Base-by-base conservation (phyloP, 2,888 invertebrate genomes). In the Ptychoptera contaminata region DNA sequence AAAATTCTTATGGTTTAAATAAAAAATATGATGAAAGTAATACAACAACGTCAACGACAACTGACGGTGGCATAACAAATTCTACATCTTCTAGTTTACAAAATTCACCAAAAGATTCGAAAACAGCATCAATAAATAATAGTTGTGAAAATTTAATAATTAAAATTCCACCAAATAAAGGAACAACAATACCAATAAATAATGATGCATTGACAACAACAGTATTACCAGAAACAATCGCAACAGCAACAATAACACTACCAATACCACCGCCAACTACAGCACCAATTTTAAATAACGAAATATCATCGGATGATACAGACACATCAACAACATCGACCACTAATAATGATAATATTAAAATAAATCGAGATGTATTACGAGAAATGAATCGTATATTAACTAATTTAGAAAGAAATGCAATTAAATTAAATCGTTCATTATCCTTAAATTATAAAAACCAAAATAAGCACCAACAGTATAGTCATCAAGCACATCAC, bases 11-110 rank as follows among this genome's bases (percentile, higher is more conserved):
- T 36, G 14, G 16, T 42, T 14, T 29, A 36, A 10, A 31, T 35
- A 3, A 29, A 32, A 16, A 16, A 40, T 37, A 35, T 46, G 43
- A 36, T 42, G 45, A 40, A 41, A 45, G 37, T 40, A 45, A 46
- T 23, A 42, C 40, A 61, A 59, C 49, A 57, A 60, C 48, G 59
- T 35, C 43, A 42, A 40, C 39, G 16, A 40, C 35, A 38, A 10
- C 62, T 11, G 10, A 14, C 4, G 14, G 8, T 9, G 8, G 12
- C 16, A 45, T 45, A 14, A 46, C 47, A 29, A 48, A 48, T 37
- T 43, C 43, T 12, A 46, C 46, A 5, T 46, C 45, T 14, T 48
- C 49, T 14, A 47, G 48, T 39, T 42, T 40, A 37, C 37, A 8
- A n/a, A 42, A 35, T n/a, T n/a, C 11, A 34, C n/a, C 34, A 8